phyloP scores from a whole-genome alignment of 2,113 vertebrate species.

The Anhinga anhinga region DNA sequence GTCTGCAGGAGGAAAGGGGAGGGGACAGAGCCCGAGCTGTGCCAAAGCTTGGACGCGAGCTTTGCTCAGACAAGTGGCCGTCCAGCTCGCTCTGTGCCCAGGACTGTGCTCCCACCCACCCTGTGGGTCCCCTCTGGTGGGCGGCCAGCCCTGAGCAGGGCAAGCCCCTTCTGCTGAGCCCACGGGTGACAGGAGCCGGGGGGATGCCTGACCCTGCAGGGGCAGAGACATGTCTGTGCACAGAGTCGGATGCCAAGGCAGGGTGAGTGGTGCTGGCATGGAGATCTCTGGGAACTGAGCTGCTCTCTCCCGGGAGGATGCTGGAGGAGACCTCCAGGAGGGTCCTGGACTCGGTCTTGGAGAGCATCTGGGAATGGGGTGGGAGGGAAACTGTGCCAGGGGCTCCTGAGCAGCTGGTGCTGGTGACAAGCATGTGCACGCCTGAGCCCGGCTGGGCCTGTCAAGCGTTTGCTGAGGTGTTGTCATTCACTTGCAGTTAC shows the following conservation, averaged over 20 bases:
- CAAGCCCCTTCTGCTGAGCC: not conserved
- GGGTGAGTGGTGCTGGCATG: conserved; percentile 23
- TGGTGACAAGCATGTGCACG: conserved; percentile 42
- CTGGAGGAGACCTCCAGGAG: not conserved
- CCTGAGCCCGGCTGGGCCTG: conserved; percentile 17
- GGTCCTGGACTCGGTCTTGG: not conserved
- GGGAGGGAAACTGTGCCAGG: conserved; percentile 3
- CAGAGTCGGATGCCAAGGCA: conserved; percentile 14
- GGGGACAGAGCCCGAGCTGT: not conserved
- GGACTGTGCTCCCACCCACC: not conserved
- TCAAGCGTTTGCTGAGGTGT: conserved; percentile 46
- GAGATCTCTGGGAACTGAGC: not conserved
- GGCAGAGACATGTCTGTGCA: not conserved
- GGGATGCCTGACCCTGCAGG: not conserved
- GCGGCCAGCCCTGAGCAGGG: not conserved
- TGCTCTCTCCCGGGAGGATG: not conserved
- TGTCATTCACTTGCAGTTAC: conserved; percentile 56
- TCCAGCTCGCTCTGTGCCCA: not conserved
- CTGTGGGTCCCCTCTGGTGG: not conserved
- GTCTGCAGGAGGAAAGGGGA: not conserved
- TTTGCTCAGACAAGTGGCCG: not conserved
- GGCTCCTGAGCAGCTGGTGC: conserved; percentile 48
- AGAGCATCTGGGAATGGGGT: not conserved
- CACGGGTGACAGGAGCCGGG: not conserved
- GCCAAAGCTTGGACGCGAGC: not conserved